Conservation (phyloP, 2,888 invertebrate genomes). For the Creontiades dilutus region DNA sequence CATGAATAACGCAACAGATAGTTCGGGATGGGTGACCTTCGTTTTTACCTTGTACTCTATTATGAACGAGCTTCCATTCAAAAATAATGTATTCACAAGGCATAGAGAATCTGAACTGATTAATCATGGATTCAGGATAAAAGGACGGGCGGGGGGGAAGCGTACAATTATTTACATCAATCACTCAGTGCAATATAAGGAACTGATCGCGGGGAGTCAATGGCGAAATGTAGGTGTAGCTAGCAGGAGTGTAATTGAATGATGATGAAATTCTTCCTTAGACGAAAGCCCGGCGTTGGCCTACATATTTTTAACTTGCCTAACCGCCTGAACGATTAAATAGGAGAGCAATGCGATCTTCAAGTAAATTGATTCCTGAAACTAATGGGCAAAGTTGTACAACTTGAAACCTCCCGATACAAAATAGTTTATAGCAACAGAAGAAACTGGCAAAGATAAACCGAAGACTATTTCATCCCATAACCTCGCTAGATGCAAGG, state of each 20-base stretch:
- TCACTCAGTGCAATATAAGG: slow-evolving; percentile 50
- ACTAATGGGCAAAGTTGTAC: too few species aligned
- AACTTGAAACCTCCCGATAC: too few species aligned
- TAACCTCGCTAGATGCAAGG: too few species aligned
- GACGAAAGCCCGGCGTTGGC: slow-evolving; percentile 11
- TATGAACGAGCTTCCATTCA: slow-evolving; percentile 48
- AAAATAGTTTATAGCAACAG: too few species aligned
- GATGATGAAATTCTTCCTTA: slow-evolving; percentile 18
- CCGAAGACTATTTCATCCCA: too few species aligned
- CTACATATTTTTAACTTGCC: slow-evolving; percentile 22
- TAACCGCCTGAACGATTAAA: neutral
- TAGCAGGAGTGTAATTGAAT: neutral
- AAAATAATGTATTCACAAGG: slow-evolving; percentile 54
- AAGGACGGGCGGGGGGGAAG: neutral
- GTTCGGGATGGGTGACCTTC: slow-evolving; percentile 18
- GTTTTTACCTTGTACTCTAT: slow-evolving; percentile 25
- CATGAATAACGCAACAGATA: slow-evolving; percentile 24
- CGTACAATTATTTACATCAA: slow-evolving; percentile 52
- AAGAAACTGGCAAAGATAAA: too few species aligned
- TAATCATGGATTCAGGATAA: slow-evolving; percentile 61
- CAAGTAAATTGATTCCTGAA: neutral
- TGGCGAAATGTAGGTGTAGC: slow-evolving; percentile 52
- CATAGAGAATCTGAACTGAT: slow-evolving; percentile 45
- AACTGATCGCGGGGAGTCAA: slow-evolving; percentile 8
- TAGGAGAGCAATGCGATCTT: neutral